Base-by-base conservation (phyloP, 2,888 invertebrate genomes). In the Caenorhabditis japonica region DNA sequence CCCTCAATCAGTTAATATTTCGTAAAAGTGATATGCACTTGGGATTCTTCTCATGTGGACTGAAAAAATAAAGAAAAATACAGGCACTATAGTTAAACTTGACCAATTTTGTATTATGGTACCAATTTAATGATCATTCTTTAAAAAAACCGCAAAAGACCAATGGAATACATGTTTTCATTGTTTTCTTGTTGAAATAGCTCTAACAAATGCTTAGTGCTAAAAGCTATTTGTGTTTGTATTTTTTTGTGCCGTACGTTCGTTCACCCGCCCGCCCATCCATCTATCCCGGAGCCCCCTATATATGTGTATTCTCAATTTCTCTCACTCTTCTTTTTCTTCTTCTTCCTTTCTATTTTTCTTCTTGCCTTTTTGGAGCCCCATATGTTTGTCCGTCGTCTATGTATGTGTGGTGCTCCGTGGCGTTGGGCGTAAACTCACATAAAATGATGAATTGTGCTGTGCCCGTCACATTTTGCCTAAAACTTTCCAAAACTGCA, bases 371-470 rank as follows among this genome's bases (percentile, higher is more conserved):
- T 66, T 64, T 66, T 43, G 49, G 66, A 58, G 56, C 52, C n/a
- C n/a, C 53, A 59, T 58, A 17, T 52, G 30, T 46, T 56, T 68
- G 52, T 59, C 51, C 56, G 68, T 44, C 46, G 38, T 41, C 30
- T 19, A 41, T 51, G 51, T 51, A 43, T 62, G 39, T 64, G 34
- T 56, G 53, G 51, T 46, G 68, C 68, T 68, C 52, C 59, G 68
- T 59, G 52, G 59, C 68, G 44, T 68, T 59, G n/a, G 68, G 59
- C 68, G 56, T 53, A 59, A 68, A 68, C 59, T 58, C 70, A 61
- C 60, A 70, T 70, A 33, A 70, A 61, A 70, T 70, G 70, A 70
- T 70, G 70, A 70, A 70, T 70, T 70, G 70, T 51, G 66, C 49
- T 30, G 62, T 64, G 53, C 55, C 53, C 62, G 53, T 64, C 62